phyloP scores from a whole-genome alignment of 2,797 vertebrate genomes.

The Halcyon leucocephala region DNA sequence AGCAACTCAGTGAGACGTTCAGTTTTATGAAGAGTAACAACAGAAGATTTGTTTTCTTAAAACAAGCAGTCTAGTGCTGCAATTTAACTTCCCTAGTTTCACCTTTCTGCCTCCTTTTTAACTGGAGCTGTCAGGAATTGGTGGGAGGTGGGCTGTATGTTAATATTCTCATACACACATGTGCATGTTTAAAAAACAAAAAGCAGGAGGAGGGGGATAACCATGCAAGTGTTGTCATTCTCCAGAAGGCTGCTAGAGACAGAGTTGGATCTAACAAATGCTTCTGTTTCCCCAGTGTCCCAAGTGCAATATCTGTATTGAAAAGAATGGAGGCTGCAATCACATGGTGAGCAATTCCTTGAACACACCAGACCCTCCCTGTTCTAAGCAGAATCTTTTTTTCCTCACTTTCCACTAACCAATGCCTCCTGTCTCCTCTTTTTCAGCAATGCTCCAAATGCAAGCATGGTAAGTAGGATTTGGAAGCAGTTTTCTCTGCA shows the following conservation, averaged over 20 bases:
- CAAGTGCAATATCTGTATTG: constrained; percentile 99
- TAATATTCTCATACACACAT: accelerated
- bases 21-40: not conserved
- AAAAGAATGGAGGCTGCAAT: constrained; percentile 99
- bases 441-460: constrained; percentile 99
- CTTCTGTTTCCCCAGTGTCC: constrained; percentile 90
- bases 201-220: not conserved
- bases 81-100: not conserved
- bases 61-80: not conserved
- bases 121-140: constrained; percentile 6
- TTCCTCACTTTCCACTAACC: constrained; percentile 12
- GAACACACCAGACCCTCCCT: not conserved
- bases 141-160: not conserved
- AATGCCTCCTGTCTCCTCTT: constrained; percentile 66
- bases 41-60: not conserved
- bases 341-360: constrained; percentile 93
- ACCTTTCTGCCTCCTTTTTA: constrained; percentile 2
- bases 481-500: not conserved
- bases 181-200: not conserved
- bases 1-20: constrained; percentile 8
- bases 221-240: not conserved
- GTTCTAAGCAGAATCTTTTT: constrained; percentile 6
- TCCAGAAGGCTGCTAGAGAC: not conserved
- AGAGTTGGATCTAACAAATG: constrained; percentile 21
- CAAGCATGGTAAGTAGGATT: constrained; percentile 92